These are phyloP conservation scores for Lordiphosa andalusiaca DNA, from an alignment of 2,888 invertebrate genomes.

Conservation along the genomic window DNA sequence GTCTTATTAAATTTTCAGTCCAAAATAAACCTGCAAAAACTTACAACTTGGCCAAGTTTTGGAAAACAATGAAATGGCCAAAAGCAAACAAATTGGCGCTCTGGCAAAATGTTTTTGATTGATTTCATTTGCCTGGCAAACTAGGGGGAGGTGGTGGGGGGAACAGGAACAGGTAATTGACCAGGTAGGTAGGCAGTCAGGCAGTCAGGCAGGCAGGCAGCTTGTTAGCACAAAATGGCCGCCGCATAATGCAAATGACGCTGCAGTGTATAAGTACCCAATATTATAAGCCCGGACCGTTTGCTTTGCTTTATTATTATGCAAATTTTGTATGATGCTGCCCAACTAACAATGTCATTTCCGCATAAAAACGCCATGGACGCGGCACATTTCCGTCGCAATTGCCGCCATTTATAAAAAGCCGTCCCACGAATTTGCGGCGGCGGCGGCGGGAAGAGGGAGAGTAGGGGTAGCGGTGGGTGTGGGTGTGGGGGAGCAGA, in stretches of 20 bases:
- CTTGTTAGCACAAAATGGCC: slow-evolving; percentile 23
- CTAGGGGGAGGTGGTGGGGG: not conserved
- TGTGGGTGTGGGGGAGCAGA: not conserved
- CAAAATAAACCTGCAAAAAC: slow-evolving; percentile 13
- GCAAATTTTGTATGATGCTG: slow-evolving; percentile 53
- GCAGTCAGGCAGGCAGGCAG: slow-evolving; percentile 21
- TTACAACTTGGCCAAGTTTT: slow-evolving; percentile 36
- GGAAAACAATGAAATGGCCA: slow-evolving; percentile 28
- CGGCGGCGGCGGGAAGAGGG: not conserved
- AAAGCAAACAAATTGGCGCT: slow-evolving; percentile 22
- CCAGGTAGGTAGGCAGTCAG: slow-evolving; percentile 28
- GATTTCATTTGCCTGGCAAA: slow-evolving; percentile 44
- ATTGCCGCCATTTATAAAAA: slow-evolving; percentile 69
- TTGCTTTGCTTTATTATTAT: slow-evolving; percentile 62
- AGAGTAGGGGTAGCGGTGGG: slow-evolving; percentile 3
- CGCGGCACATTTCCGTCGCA: slow-evolving; percentile 64
- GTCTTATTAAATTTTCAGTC: slow-evolving; percentile 42
- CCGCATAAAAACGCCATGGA: slow-evolving; percentile 60
- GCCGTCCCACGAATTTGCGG: slow-evolving; percentile 28
- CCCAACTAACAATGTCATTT: slow-evolving; percentile 72
- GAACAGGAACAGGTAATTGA: slow-evolving; percentile 52
- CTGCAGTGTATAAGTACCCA: slow-evolving; percentile 36
- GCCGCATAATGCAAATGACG: slow-evolving; percentile 55
- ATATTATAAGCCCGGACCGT: slow-evolving; percentile 24
- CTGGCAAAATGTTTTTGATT: slow-evolving; percentile 47